Conservation (phyloP, 2,888 invertebrate species). For the Acanthoscelides obtectus region DNA sequence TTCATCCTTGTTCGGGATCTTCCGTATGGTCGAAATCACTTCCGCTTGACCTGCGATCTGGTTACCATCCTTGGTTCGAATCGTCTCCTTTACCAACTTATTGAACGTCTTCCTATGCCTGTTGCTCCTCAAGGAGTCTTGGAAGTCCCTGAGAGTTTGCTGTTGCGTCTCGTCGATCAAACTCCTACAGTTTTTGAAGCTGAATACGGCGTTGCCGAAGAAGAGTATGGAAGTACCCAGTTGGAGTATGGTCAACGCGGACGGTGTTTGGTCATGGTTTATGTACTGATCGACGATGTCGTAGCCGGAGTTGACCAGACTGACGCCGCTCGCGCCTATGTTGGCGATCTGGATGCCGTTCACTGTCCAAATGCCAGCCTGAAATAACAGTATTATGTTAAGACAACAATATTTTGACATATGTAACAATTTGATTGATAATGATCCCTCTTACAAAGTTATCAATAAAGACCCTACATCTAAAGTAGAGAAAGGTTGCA, state of each 20-base stretch:
- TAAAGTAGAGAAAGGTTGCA: too few relatives aligned
- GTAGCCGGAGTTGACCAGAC: conserved; percentile 33
- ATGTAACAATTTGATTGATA: too few relatives aligned
- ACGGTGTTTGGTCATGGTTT: conserved; percentile 35
- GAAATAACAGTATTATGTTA: too few relatives aligned
- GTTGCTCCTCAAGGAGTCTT: conserved; percentile 52
- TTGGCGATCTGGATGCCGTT: conserved; percentile 34
- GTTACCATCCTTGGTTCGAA: conserved; percentile 47
- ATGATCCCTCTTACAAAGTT: too few relatives aligned
- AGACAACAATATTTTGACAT: too few relatives aligned
- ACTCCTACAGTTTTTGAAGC: conserved; percentile 29
- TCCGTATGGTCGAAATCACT: conserved; percentile 53
- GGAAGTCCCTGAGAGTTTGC: conserved; percentile 50
- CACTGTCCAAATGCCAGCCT: conserved; percentile 13
- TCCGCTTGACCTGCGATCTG: conserved; percentile 50
- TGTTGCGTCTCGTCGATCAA: conserved; percentile 53
- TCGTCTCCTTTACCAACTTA: conserved; percentile 54
- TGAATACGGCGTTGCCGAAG: conserved; percentile 39
- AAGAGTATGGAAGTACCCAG: conserved; percentile 36
- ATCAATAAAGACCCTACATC: too few relatives aligned
- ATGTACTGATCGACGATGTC: conserved; percentile 36
- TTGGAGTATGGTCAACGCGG: conserved; percentile 45
- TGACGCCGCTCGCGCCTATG: conserved; percentile 34
- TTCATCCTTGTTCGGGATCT: conserved; percentile 53
- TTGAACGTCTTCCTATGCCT: conserved; percentile 55